Percentiles rank a stretch among this genome's conserved stretches.
phyloP scores from a whole-genome alignment of 2,888 invertebrate species.

The Plebejus argus region DNA sequence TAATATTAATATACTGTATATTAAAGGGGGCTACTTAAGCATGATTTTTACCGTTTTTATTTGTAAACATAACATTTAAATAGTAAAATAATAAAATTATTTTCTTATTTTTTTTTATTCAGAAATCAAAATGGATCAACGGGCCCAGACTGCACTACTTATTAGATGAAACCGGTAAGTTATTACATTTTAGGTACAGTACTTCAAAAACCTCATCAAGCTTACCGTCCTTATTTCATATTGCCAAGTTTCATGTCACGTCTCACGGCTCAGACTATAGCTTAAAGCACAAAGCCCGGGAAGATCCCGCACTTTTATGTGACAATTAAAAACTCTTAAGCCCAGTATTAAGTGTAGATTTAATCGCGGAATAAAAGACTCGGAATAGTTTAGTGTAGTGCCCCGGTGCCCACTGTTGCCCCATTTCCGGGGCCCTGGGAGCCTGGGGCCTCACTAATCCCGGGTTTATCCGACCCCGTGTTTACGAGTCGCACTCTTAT shows the following conservation, averaged over 20 bases:
- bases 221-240: not conserved
- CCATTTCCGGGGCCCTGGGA: not conserved
- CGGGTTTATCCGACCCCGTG: conserved; percentile 28
- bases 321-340: conserved; percentile 15
- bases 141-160: too few species aligned
- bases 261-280: not conserved
- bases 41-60: too few species aligned
- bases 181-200: not conserved
- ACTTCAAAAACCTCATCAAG: not conserved
- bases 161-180: too few species aligned
- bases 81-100: too few species aligned
- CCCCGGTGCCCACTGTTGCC: not conserved
- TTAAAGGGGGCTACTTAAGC: too few species aligned
- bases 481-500: conserved; percentile 22
- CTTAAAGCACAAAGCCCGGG: not conserved
- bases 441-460: conserved; percentile 16
- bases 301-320: conserved; percentile 14
- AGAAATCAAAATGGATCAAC: too few species aligned
- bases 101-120: too few species aligned
- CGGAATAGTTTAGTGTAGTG: conserved; percentile 23
- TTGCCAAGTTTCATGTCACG: not conserved
- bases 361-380: conserved; percentile 15
- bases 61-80: too few species aligned
- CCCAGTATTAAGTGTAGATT: conserved; percentile 13
- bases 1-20: too few species aligned